phyloP scores from a whole-genome alignment of 2,113 vertebrate genomes.

The Rhipidura dahli region DNA sequence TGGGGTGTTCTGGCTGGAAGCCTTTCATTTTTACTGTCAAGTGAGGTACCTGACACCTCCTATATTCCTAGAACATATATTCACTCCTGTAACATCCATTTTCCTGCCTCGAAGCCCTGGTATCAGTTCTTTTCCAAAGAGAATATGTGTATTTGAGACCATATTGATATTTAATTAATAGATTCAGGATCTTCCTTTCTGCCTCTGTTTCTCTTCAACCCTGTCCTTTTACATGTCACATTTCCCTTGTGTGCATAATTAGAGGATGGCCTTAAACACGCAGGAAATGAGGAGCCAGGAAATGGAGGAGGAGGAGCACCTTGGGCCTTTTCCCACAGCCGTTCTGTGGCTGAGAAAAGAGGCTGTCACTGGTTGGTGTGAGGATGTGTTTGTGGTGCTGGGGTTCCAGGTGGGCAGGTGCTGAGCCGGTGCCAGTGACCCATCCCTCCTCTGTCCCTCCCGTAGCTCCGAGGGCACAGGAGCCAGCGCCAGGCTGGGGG shows the following conservation, averaged over 20 bases:
- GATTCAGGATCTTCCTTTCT: background rate
- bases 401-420: rapidly evolving
- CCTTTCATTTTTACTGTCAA: rapidly evolving
- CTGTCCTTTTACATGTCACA: background rate
- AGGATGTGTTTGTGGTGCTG: background rate
- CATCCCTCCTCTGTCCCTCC: background rate
- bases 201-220: background rate
- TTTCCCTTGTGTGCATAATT: background rate
- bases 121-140: background rate
- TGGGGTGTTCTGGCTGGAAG: background rate
- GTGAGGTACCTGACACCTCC: background rate
- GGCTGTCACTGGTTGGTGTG: rapidly evolving
- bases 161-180: background rate
- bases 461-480: rapidly evolving
- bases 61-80: rapidly evolving
- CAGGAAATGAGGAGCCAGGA: rapidly evolving
- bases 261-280: background rate
- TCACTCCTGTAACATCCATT: rapidly evolving
- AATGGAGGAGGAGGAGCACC: background rate
- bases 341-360: no score
- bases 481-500: rapidly evolving
- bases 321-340: background rate
- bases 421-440: background rate
- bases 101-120: background rate
- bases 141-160: background rate